Percentiles rank a stretch among this genome's conserved stretches.
Conservation (phyloP, 2,113 vertebrate genomes). For the Phrynosoma platyrhinos region DNA sequence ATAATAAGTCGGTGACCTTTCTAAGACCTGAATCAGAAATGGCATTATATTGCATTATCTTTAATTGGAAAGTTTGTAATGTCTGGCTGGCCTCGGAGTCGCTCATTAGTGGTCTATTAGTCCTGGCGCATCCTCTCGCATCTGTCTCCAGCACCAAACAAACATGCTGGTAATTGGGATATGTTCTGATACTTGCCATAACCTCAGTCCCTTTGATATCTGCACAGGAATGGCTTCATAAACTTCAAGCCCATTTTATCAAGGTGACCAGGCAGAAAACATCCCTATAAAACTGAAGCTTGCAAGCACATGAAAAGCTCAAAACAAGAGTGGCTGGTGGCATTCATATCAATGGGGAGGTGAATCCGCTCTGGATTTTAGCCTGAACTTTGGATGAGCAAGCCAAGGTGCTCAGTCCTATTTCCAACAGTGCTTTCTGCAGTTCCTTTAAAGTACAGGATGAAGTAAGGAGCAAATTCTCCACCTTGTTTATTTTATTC, state of each 20-base stretch:
- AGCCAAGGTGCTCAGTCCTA: too few relatives aligned
- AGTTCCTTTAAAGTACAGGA: too few relatives aligned
- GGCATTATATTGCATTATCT: background rate
- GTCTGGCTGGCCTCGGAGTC: accelerated
- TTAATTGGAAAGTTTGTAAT: background rate
- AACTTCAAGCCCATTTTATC: background rate
- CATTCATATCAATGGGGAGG: too few relatives aligned
- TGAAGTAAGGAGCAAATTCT: too few relatives aligned
- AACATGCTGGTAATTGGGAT: background rate
- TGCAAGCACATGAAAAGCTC: too few relatives aligned
- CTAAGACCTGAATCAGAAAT: background rate
- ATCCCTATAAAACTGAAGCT: too few relatives aligned
- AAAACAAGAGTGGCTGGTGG: too few relatives aligned
- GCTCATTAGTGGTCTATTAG: background rate
- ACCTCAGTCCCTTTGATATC: background rate
- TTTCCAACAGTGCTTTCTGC: too few relatives aligned
- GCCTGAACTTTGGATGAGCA: too few relatives aligned
- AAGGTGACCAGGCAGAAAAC: too few relatives aligned
- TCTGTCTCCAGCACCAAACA: background rate
- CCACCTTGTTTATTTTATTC: too few relatives aligned
- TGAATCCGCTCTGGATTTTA: too few relatives aligned
- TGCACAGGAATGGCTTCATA: background rate
- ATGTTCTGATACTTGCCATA: background rate
- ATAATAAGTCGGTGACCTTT: background rate
- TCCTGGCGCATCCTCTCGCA: background rate